Conservation (phyloP, 2,113 vertebrate genomes). For the Chlorocebus sabaeus region DNA sequence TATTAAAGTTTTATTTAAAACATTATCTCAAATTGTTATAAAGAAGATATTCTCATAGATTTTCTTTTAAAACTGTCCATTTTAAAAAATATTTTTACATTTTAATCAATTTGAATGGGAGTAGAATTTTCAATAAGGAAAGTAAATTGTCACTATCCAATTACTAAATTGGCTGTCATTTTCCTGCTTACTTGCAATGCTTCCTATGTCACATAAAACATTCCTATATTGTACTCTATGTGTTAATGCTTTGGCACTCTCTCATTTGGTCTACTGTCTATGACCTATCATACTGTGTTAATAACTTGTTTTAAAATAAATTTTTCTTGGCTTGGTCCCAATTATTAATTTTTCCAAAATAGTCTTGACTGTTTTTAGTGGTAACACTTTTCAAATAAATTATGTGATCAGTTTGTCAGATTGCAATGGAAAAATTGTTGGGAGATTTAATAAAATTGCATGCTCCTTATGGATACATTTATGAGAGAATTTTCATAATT, state of each 20-base stretch:
- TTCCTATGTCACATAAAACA: not conserved
- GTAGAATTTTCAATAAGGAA: not conserved
- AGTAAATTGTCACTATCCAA: not conserved
- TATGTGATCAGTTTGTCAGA: not conserved
- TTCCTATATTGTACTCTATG: not conserved
- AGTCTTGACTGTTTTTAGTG: not conserved
- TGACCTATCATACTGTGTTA: not conserved
- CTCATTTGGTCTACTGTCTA: not conserved
- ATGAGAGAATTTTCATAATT: not conserved
- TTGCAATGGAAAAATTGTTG: not conserved
- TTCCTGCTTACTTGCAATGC: not conserved
- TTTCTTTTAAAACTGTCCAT: not conserved
- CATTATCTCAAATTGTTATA: not conserved
- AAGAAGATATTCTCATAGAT: not conserved
- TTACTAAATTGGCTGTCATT: conserved; percentile 14
- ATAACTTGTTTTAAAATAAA: not conserved
- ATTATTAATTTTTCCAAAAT: not conserved
- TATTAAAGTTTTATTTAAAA: not conserved
- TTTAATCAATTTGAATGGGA: not conserved
- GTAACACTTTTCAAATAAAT: not conserved
- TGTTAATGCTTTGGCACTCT: not conserved
- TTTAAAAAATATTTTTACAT: not conserved
- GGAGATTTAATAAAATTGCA: not conserved
- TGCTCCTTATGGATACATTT: not conserved
- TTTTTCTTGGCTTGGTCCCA: not conserved